Evolutionary conservation across 2,888 invertebrate genomes (phyloP).

Genomic region (Mallateleia sp.): DNA sequence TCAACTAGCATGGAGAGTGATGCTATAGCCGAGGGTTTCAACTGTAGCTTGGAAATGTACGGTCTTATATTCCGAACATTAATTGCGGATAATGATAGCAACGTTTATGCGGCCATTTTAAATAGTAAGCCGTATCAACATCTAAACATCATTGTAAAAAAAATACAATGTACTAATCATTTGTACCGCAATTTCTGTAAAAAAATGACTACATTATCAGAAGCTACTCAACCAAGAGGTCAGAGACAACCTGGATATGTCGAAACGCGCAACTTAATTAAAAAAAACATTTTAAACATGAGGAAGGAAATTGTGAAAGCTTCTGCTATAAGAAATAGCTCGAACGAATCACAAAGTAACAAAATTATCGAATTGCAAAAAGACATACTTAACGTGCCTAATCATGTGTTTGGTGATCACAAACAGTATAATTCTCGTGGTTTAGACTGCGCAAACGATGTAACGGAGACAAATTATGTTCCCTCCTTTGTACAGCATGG

Average conservation of each 20-base stretch:
- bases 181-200: constrained; percentile 38
- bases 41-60: constrained; percentile 63
- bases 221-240: constrained; percentile 17
- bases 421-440: constrained; percentile 1
- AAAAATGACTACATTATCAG: constrained; percentile 17
- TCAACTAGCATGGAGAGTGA: constrained; percentile 82
- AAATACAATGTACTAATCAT: constrained; percentile 47
- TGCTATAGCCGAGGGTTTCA: constrained; percentile 73
- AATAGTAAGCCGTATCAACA: constrained; percentile 80
- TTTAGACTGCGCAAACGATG: background rate
- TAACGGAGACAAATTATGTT: background rate
- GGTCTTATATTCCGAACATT: constrained; percentile 66
- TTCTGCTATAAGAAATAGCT: background rate
- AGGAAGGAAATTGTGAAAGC: constrained; percentile 5
- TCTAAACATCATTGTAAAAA: constrained; percentile 8
- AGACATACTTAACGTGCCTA: constrained; percentile 44
- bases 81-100: constrained; percentile 84
- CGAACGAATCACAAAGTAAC: background rate
- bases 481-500: background rate
- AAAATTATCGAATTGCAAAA: constrained; percentile 19
- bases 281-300: constrained; percentile 5
- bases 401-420: constrained; percentile 65
- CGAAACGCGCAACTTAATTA: constrained; percentile 8
- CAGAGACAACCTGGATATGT: constrained; percentile 23
- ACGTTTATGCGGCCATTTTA: constrained; percentile 82